phyloP scores from a whole-genome alignment of 2,113 vertebrate species.

The Coregonus clupeaformis region DNA sequence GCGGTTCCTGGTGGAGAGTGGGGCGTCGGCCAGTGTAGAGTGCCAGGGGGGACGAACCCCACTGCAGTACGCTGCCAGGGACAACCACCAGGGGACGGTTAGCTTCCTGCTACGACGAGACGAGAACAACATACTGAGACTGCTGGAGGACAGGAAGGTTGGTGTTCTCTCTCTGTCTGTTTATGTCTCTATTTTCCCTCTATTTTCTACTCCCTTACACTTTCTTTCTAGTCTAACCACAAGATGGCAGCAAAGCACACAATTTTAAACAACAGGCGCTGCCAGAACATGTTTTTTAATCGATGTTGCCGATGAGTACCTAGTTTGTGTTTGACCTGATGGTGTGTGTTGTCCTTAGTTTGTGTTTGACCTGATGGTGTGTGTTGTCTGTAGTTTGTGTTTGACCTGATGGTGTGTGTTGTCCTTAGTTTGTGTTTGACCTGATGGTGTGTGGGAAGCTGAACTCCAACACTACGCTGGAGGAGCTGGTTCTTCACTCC shows the following conservation, averaged over 20 bases:
- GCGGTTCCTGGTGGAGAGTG: conserved; percentile 59
- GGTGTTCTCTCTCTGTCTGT: background rate
- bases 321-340: conserved; percentile 11
- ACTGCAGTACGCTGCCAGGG: conserved; percentile 57
- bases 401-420: background rate
- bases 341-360: background rate
- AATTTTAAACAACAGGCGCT: no score
- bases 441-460: conserved; percentile 67
- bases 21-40: conserved; percentile 44
- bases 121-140: conserved; percentile 49
- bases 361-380: no score
- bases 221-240: no score
- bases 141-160: conserved; percentile 65
- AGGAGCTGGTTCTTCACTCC: conserved; percentile 61
- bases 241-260: no score
- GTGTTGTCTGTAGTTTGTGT: no score
- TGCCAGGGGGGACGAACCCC: conserved; percentile 50
- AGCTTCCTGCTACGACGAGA: conserved; percentile 54
- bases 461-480: conserved; percentile 54
- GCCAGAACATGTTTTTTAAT: no score
- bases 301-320: no score
- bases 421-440: conserved; percentile 64
- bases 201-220: no score
- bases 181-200: no score
- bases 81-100: conserved; percentile 59